Evolutionary conservation across 2,797 vertebrate genomes (phyloP), one percentile per base, ranked within the genome.

Genomic region (Cercopithecus petaurista): DNA sequence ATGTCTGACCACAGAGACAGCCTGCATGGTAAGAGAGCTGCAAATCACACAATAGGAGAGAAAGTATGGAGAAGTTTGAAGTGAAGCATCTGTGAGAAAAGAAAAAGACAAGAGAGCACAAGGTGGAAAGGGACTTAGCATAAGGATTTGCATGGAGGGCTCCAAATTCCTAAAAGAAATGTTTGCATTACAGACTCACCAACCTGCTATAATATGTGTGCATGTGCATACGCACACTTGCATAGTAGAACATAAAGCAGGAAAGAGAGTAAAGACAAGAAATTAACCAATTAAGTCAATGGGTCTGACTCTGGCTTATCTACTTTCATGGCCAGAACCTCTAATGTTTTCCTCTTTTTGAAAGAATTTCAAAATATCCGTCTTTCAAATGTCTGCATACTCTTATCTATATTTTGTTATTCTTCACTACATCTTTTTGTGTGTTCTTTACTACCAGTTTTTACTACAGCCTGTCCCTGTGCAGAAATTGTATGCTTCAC

Each of bases 401-500:
- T 55, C 26, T 79, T 73, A 19, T 14, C 36, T 43, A n/a, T 2
- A 7, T 46, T n/a, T 10, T 11, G n/a, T 50, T 72, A 19, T 10
- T 43, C 19, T 39, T 52, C 5, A 33, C 19, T 10, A 19, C 24
- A 17, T 81, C 7, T 26, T 64, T 67, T n/a, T 14, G 12, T 88
- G 5, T 33, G 4, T 43, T 61, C 22, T 57, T 59, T 48, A 22
- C 39, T 24, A 26, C 81, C 22, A 7, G 41, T 36, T 52, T 50
- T 41, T 59, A 8, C 14, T 13, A 6, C 7, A 93, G 46, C 70
- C 17, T 13, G 8, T 22, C 11, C 57, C 6, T 73, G 26, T 28
- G 43, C 41, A 28, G 7, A 15, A 8, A 12, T 4, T 2, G 48
- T 77, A 0, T 2, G 17, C 33, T 70, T 57, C 2, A 2, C 36